phyloP scores from a whole-genome alignment of 2,113 vertebrate species.

The Alethe diademata region DNA sequence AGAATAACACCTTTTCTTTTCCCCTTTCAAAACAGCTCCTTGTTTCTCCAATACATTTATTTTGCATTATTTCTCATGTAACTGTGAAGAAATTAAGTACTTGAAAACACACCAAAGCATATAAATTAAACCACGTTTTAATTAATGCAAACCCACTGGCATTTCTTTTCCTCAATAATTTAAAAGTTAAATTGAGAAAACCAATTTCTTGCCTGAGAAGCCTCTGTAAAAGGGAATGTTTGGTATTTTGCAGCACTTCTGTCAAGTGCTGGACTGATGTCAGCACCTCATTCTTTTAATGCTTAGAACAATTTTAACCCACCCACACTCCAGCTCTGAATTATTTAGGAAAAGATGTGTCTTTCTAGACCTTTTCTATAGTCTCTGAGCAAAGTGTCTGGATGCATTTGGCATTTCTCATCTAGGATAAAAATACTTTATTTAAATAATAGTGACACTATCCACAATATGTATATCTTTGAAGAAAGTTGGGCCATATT shows the following conservation, averaged over 20 bases:
- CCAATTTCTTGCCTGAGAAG: not conserved
- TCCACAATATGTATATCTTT: not conserved
- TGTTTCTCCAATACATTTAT: not conserved
- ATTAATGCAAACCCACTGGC: not conserved
- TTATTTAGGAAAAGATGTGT: not conserved
- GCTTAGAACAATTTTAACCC: not conserved
- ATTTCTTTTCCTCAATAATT: not conserved
- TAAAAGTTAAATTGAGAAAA: not conserved
- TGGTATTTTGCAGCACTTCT: not conserved
- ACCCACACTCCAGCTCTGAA: not conserved
- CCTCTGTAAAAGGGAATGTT: not conserved
- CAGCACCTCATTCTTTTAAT: not conserved
- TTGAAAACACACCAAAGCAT: not conserved
- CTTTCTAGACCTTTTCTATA: not conserved
- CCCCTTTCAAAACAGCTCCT: not conserved
- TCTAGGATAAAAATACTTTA: not conserved
- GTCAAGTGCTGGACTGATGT: not conserved
- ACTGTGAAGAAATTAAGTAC: not conserved
- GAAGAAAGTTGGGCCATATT: not conserved
- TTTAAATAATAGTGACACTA: not conserved
- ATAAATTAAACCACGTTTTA: not conserved
- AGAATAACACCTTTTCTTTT: not conserved
- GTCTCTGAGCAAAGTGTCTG: not conserved
- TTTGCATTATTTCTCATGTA: not conserved
- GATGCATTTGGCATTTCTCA: not conserved